A percentile compares a stretch with the other conserved stretches of the same genome.
Conservation (phyloP, 2,113 vertebrate species). For the Phalacrocorax aristotelis region DNA sequence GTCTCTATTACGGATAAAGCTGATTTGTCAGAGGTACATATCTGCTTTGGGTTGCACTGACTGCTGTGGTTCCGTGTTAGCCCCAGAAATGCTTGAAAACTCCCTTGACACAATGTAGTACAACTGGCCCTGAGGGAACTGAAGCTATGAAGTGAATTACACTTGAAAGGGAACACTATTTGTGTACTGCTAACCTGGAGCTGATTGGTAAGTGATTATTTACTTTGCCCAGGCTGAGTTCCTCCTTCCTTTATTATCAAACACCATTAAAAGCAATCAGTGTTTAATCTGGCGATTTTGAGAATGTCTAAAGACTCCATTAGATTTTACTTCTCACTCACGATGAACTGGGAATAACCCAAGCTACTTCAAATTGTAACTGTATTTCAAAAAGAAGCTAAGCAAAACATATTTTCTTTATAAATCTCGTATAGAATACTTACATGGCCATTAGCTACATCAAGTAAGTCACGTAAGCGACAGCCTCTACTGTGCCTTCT, state of each 20-base stretch:
- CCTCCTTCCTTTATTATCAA: background rate
- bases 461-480: slow-evolving; percentile 90
- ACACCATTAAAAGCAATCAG: background rate
- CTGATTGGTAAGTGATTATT: background rate
- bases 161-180: background rate
- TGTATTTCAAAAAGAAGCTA: background rate
- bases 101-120: background rate
- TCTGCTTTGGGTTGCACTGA: background rate
- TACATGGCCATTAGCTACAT: slow-evolving; percentile 91
- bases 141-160: background rate
- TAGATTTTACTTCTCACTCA: background rate
- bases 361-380: fast-evolving
- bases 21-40: background rate
- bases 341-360: background rate
- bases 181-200: background rate
- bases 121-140: background rate
- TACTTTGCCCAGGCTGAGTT: background rate
- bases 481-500: slow-evolving; percentile 89
- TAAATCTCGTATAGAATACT: slow-evolving; percentile 28
- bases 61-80: background rate
- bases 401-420: background rate
- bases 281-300: background rate
- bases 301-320: background rate
- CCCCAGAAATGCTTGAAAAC: background rate
- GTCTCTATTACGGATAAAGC: background rate